phyloP scores from a whole-genome alignment of 2,888 invertebrate genomes.

The Lamellibrachia satsuma region DNA sequence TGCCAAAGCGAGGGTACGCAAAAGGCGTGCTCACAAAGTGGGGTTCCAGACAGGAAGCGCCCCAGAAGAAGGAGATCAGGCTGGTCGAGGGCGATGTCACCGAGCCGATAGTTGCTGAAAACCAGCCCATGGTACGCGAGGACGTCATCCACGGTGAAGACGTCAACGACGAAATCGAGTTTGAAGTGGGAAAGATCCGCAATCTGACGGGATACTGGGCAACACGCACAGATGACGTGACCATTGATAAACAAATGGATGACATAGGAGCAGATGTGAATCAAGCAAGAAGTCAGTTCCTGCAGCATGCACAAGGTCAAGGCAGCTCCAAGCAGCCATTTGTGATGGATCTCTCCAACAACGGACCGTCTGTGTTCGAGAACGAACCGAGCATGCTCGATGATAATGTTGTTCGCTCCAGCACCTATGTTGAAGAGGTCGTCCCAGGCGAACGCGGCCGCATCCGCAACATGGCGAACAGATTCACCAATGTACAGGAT shows the following conservation, averaged over 20 bases:
- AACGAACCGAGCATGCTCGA: slow-evolving; percentile 37
- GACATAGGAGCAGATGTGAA: slow-evolving; percentile 30
- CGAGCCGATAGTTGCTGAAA: slow-evolving; percentile 26
- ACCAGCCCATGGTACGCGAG: slow-evolving; percentile 25
- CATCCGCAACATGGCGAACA: slow-evolving; percentile 23
- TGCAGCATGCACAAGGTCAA: not conserved
- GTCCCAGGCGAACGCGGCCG: slow-evolving; percentile 13
- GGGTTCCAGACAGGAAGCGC: not conserved
- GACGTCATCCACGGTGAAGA: slow-evolving; percentile 31
- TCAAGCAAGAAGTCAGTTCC: not conserved
- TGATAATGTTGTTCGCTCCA: slow-evolving; percentile 36
- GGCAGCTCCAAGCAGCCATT: slow-evolving; percentile 22
- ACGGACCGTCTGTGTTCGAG: slow-evolving; percentile 38
- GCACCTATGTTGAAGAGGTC: slow-evolving; percentile 18
- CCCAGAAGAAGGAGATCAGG: slow-evolving; percentile 17
- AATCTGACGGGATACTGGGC: slow-evolving; percentile 28
- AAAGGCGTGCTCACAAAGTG: not conserved
- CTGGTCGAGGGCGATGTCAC: slow-evolving; percentile 30
- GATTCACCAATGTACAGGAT: slow-evolving; percentile 14
- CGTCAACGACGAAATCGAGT: slow-evolving; percentile 19
- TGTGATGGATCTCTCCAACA: slow-evolving; percentile 33
- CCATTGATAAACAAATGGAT: not conserved
- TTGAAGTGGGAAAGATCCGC: slow-evolving; percentile 27
- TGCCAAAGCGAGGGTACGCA: slow-evolving; percentile 25
- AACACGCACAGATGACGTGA: slow-evolving; percentile 18